phyloP scores from a whole-genome alignment of 1,140 invertebrate species.

The Drosophila lacteicornis region DNA sequence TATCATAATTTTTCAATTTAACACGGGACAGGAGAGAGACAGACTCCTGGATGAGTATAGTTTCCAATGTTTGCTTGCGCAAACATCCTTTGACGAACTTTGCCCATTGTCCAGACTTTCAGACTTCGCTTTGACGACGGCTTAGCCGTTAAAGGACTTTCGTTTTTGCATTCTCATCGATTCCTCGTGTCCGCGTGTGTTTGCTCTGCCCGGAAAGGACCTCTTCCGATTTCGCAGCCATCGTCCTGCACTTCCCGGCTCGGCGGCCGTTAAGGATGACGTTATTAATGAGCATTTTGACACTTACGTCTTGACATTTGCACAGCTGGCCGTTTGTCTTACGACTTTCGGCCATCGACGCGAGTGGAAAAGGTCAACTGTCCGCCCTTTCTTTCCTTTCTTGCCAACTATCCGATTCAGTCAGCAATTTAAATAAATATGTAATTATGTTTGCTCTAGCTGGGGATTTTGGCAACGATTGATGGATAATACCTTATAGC shows the following conservation, averaged over 20 bases:
- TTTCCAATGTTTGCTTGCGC: constrained; percentile 75
- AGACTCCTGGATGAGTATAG: constrained; percentile 36
- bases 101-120: constrained; percentile 75
- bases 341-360: constrained; percentile 63
- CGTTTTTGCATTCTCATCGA: constrained; percentile 84
- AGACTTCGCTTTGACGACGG: constrained; percentile 66
- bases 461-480: constrained; percentile 11
- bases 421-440: constrained; percentile 64
- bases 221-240: constrained; percentile 11
- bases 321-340: constrained; percentile 79
- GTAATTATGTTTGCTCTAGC: constrained; percentile 61
- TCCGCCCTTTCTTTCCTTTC: constrained; percentile 8
- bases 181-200: constrained; percentile 66
- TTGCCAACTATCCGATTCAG: background rate
- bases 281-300: constrained; percentile 85
- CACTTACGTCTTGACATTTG: constrained; percentile 84
- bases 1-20: constrained; percentile 85
- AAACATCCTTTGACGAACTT: constrained; percentile 83
- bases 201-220: constrained; percentile 47
- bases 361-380: constrained; percentile 61
- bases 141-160: constrained; percentile 60
- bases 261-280: constrained; percentile 56
- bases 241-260: constrained; percentile 3
- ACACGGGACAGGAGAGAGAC: constrained; percentile 39
- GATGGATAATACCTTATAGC: constrained; percentile 5